These are phyloP conservation scores for Ambastaia sidthimunki DNA, from an alignment of 2,797 vertebrate genomes.

Conservation along the genomic window DNA sequence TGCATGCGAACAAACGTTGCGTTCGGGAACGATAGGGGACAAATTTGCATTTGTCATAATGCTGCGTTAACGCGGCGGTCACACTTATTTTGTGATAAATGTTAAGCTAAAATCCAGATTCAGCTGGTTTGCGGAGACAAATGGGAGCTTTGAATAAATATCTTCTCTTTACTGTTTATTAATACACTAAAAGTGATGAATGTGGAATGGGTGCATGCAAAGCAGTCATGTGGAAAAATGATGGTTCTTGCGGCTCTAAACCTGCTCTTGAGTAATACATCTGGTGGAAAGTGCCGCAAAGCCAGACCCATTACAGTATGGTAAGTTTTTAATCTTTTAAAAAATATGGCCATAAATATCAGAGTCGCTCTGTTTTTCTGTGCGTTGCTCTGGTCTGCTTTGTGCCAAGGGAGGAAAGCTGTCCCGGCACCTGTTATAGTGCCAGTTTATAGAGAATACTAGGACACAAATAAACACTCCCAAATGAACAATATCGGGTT, in stretches of 20 bases:
- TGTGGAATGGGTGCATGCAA: slow-evolving; percentile 70
- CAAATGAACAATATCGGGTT: no score
- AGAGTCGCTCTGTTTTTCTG: slow-evolving; percentile 57
- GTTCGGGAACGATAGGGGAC: slow-evolving; percentile 59
- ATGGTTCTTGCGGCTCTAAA: slow-evolving; percentile 79
- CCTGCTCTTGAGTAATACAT: slow-evolving; percentile 78
- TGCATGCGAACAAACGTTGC: slow-evolving; percentile 69
- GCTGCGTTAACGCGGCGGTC: slow-evolving; percentile 69
- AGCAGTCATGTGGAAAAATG: slow-evolving; percentile 80
- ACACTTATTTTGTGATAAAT: slow-evolving; percentile 78
- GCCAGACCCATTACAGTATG: slow-evolving; percentile 80
- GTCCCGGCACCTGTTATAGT: neutral
- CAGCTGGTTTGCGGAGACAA: slow-evolving; percentile 81
- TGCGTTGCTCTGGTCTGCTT: slow-evolving; percentile 54
- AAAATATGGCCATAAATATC: slow-evolving; percentile 78
- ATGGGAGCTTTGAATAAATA: slow-evolving; percentile 79
- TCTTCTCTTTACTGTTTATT: slow-evolving; percentile 82
- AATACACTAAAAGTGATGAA: slow-evolving; percentile 84
- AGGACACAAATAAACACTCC: slow-evolving; percentile 7
- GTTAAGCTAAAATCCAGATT: slow-evolving; percentile 75
- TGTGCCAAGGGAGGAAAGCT: slow-evolving; percentile 43
- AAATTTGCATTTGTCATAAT: slow-evolving; percentile 68
- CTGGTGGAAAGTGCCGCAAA: slow-evolving; percentile 79
- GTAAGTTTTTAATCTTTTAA: slow-evolving; percentile 80
- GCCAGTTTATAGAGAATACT: neutral